Evolutionary conservation across 2,113 vertebrate species (phyloP).

Genomic region (Cariama cristata): DNA sequence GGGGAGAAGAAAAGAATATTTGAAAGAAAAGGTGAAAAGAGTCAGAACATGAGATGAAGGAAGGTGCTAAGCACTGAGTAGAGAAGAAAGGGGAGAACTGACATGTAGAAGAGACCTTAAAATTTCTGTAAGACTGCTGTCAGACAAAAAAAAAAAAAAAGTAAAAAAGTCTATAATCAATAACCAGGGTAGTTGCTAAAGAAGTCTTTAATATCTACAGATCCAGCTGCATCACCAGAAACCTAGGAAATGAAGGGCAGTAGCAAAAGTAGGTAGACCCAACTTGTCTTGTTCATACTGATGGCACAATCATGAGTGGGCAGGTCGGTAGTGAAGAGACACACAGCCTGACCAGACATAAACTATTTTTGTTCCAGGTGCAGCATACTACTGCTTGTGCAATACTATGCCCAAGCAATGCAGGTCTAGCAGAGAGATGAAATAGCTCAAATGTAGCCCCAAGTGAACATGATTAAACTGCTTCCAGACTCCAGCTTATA

Average conservation of each 20-base stretch:
- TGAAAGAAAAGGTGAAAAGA: not conserved
- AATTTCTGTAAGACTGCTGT: not conserved
- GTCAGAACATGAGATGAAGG: not conserved
- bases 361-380: not conserved
- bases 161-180: not conserved
- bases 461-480: not conserved
- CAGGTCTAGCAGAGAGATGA: not conserved
- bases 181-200: fast-evolving
- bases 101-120: not conserved
- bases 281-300: not conserved
- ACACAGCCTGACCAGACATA: not conserved
- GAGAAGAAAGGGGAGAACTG: not conserved
- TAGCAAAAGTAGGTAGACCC: not conserved
- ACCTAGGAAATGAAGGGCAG: not conserved
- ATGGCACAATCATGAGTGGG: not conserved
- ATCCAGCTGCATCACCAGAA: not conserved
- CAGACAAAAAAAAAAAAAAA: not conserved
- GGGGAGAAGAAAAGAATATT: not conserved
- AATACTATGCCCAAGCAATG: not conserved
- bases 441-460: not conserved
- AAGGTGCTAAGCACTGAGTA: not conserved
- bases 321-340: not conserved
- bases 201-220: not conserved
- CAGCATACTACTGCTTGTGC: not conserved
- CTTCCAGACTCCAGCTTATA: not conserved